Evolutionary conservation across 2,888 invertebrate genomes (phyloP).

Genomic region (Agrochola litura): DNA sequence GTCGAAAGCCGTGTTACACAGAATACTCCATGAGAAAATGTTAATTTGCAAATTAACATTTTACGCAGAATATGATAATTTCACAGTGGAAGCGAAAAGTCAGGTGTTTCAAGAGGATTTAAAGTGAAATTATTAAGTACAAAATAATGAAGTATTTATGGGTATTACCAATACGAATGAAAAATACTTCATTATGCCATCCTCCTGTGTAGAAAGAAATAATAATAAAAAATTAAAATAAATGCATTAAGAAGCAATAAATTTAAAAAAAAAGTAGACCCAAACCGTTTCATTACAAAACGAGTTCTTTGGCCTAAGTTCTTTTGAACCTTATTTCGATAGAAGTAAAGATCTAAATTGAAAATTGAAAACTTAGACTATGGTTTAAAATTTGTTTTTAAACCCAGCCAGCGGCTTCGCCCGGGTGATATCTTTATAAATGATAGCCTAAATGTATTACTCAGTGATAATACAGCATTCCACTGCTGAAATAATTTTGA

Average conservation of each 20-base stretch:
- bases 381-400: too few species aligned
- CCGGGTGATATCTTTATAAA: too few species aligned
- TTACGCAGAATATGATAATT: constrained; percentile 45
- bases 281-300: too few species aligned
- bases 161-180: background rate
- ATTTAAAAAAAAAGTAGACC: background rate
- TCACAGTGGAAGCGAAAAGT: constrained; percentile 18
- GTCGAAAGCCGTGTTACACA: constrained; percentile 10
- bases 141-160: constrained; percentile 3
- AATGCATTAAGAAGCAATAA: background rate
- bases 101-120: constrained; percentile 9
- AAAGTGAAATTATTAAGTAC: background rate
- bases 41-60: constrained; percentile 29
- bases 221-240: too few species aligned
- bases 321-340: too few species aligned
- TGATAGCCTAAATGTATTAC: too few species aligned
- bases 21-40: constrained; percentile 14
- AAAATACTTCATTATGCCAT: background rate
- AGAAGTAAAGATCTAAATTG: too few species aligned
- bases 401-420: too few species aligned
- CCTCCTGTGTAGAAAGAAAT: background rate
- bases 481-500: too few species aligned
- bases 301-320: too few species aligned
- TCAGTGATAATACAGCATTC: too few species aligned
- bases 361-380: too few species aligned